Percentiles rank a stretch among this genome's conserved stretches.
These are phyloP conservation scores for Cebus imitator DNA, from an alignment of 2,113 vertebrate species.

Conservation along the genomic window DNA sequence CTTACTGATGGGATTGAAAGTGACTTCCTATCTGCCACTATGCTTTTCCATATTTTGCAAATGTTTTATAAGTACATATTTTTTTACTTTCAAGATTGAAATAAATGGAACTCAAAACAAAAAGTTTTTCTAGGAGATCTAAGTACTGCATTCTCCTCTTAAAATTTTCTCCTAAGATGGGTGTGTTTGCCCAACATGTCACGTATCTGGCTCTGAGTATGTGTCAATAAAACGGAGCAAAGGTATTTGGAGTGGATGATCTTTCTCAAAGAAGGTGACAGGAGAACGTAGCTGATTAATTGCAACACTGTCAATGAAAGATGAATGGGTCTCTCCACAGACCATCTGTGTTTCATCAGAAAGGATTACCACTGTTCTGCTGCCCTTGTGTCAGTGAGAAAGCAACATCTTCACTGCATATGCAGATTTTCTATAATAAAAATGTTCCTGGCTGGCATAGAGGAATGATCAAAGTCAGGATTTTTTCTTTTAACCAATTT, in stretches of 20 bases:
- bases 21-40: not conserved
- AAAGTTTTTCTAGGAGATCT: not conserved
- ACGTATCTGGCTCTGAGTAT: not conserved
- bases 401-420: not conserved
- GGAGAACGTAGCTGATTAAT: not conserved
- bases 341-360: not conserved
- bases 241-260: not conserved
- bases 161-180: not conserved
- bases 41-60: not conserved
- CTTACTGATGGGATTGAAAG: not conserved
- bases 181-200: not conserved
- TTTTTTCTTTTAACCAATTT: not conserved
- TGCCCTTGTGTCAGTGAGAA: not conserved
- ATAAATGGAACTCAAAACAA: not conserved
- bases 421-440: not conserved
- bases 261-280: not conserved
- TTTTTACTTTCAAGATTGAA: not conserved
- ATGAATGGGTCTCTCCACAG: not conserved
- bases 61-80: not conserved
- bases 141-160: not conserved
- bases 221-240: not conserved
- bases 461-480: not conserved
- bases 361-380: not conserved
- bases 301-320: not conserved
- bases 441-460: not conserved